phyloP scores from a whole-genome alignment of 2,797 vertebrate genomes.

The Protosalanx chinensis region DNA sequence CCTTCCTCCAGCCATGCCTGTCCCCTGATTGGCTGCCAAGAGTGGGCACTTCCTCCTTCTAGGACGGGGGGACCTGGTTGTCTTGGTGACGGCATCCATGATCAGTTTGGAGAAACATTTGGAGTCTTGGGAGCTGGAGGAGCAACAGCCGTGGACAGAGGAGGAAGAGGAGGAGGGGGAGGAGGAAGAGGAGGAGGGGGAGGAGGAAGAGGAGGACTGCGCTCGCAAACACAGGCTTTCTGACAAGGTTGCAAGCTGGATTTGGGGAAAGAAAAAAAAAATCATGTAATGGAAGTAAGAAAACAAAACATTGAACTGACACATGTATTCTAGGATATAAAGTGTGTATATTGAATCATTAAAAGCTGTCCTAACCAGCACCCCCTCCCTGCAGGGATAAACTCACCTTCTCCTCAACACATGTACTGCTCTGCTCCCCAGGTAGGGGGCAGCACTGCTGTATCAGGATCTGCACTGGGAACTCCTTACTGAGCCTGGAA shows the following conservation, averaged over 20 bases:
- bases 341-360: neutral
- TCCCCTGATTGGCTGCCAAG: conserved; percentile 3
- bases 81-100: conserved; percentile 54
- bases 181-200: neutral
- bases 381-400: neutral
- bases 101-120: conserved; percentile 60
- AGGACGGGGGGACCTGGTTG: conserved; percentile 17
- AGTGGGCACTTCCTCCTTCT: conserved; percentile 64
- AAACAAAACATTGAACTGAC: neutral
- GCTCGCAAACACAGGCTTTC: conserved; percentile 39
- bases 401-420: conserved; percentile 59
- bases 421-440: conserved; percentile 37
- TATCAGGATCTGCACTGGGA: conserved; percentile 54
- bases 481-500: conserved; percentile 46
- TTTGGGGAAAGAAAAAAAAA: conserved; percentile 12
- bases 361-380: neutral
- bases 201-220: neutral
- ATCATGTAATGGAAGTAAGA: conserved; percentile 11
- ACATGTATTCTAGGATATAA: neutral
- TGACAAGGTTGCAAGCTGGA: conserved; percentile 52
- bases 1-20: neutral
- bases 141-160: conserved; percentile 58
- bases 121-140: neutral
- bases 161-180: neutral
- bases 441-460: conserved; percentile 66